Conservation (phyloP, 2,113 vertebrate genomes). For the Diadophis punctatus region DNA sequence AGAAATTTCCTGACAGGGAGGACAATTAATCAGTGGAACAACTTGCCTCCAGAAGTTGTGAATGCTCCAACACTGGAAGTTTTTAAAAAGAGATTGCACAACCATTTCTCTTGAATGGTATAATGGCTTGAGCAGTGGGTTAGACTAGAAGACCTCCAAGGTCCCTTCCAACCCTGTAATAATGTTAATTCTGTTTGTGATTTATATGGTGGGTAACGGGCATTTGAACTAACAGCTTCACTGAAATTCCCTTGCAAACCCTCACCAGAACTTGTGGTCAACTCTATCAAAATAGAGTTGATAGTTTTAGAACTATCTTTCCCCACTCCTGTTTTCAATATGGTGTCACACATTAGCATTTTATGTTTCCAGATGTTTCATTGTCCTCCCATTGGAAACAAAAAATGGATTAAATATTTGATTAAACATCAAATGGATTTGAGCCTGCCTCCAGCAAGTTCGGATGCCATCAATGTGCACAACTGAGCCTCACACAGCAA, state of each 20-base stretch:
- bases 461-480: slow-evolving; percentile 54
- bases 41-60: not conserved
- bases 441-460: slow-evolving; percentile 39
- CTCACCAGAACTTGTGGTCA: not conserved
- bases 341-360: slow-evolving; percentile 56
- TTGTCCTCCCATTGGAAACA: slow-evolving; percentile 56
- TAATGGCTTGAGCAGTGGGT: not conserved
- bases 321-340: slow-evolving; percentile 44
- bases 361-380: slow-evolving; percentile 60
- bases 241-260: not conserved
- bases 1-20: not conserved
- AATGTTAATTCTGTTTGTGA: not conserved
- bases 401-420: not conserved
- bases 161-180: not conserved
- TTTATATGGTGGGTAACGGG: not conserved
- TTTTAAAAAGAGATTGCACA: not conserved
- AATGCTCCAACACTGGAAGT: not conserved
- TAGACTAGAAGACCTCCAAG: not conserved
- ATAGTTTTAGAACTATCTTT: slow-evolving; percentile 50
- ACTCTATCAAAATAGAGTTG: slow-evolving; percentile 23
- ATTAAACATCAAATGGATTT: not conserved
- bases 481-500: slow-evolving; percentile 21
- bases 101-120: not conserved
- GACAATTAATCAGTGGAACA: not conserved
- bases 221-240: not conserved